Evolutionary conservation across 2,888 invertebrate species (phyloP).

Genomic region (Eupithecia inturbata): DNA sequence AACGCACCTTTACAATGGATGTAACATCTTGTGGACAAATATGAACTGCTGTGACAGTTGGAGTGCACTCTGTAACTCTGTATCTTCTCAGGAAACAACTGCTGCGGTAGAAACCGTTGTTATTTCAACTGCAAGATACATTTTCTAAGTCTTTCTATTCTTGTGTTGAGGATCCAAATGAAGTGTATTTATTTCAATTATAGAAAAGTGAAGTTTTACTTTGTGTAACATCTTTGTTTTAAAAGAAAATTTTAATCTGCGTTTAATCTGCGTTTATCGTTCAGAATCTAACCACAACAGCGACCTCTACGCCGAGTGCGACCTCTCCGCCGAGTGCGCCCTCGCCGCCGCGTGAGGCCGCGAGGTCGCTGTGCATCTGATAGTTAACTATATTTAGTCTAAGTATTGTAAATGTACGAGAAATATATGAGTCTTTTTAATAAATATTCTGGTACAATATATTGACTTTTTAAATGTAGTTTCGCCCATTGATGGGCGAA

Average conservation of each 20-base stretch:
- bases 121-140: background rate
- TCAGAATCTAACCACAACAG: background rate
- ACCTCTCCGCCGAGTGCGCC: too few relatives aligned
- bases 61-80: too few relatives aligned
- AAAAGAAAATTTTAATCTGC: background rate
- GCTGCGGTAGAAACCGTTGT: background rate
- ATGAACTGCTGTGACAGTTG: background rate
- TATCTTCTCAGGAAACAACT: background rate
- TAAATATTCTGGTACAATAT: background rate
- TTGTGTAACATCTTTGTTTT: background rate
- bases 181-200: background rate
- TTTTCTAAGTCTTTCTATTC: background rate
- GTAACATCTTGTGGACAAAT: background rate
- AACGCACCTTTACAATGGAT: too few relatives aligned
- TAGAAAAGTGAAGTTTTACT: background rate
- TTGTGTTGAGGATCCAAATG: background rate
- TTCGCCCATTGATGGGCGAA: too few relatives aligned
- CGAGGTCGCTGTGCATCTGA: background rate
- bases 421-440: background rate
- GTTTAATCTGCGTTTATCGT: background rate
- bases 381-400: too few relatives aligned
- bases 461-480: too few relatives aligned
- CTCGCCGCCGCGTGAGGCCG: too few relatives aligned
- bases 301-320: too few relatives aligned
- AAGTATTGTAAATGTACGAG: conserved; percentile 20